Evolutionary conservation across 2,113 vertebrate genomes (phyloP).

Genomic region (Aphelocoma coerulescens): DNA sequence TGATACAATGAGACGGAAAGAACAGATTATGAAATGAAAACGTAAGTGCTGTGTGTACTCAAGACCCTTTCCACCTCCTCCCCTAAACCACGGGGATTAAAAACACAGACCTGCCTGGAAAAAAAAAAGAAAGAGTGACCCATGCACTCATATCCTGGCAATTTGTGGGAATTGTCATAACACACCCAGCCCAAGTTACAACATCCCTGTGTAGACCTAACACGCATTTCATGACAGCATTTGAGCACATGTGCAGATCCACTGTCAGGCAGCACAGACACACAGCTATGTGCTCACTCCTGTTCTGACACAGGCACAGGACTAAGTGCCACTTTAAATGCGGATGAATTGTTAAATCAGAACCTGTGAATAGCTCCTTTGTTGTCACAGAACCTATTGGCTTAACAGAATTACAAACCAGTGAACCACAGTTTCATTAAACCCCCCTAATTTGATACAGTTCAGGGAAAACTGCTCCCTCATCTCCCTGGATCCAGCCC

Average conservation of each 20-base stretch:
- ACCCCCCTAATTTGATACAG: neutral
- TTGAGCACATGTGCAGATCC: rapidly evolving
- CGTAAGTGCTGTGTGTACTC: neutral
- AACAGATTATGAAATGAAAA: neutral
- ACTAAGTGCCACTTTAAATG: neutral
- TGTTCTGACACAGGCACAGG: neutral
- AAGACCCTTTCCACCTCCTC: neutral
- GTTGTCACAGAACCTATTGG: neutral
- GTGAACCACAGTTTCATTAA: neutral
- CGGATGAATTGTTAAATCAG: neutral
- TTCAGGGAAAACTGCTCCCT: neutral
- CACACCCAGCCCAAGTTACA: neutral
- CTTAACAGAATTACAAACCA: neutral
- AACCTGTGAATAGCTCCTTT: neutral
- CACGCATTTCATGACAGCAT: neutral
- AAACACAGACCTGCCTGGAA: neutral
- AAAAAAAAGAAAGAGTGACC: neutral
- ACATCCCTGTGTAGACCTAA: rapidly evolving
- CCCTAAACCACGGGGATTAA: neutral
- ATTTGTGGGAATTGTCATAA: neutral
- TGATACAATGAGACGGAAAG: neutral
- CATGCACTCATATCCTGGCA: constrained; percentile 3
- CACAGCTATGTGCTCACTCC: neutral
- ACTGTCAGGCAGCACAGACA: neutral
- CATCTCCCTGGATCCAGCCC: neutral